Evolutionary conservation across 1,140 invertebrate genomes (phyloP), one percentile per base, ranked within the genome.

Genomic region (Metopolophium dirhodum): DNA sequence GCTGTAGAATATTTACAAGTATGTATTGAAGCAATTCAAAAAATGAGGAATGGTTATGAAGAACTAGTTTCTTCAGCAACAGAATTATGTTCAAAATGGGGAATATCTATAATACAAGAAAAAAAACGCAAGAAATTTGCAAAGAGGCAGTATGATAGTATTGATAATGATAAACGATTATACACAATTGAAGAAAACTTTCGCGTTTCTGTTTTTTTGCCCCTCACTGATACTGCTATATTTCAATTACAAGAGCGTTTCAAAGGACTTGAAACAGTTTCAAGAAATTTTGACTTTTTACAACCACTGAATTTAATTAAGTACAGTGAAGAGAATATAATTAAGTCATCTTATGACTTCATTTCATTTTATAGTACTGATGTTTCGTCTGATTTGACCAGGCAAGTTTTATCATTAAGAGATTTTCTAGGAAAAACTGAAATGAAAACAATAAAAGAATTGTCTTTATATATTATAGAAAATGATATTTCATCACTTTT

Each of bases 81-180:
- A 37, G n/a, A 49, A 30, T 20, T 87, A 47, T 49, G 85, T 49
- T 26, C 45, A 47, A 87, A 45, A 49, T 87, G 85, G 85, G 30
- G 30, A 87, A 87, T 87, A 87, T 37, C 37, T 37, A 37, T 37
- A 37, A 37, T 37, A 37, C 37, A 37, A 37, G 37, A 37, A 37
- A 37, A 49, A 49, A 87, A 87, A 87, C 45, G 85, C 1, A 49
- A 87, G 9, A 87, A 30, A 47, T 87, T 47, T 47, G 7, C 45
- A n/a, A n/a, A 47, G 20, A 87, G 7, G 30, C n/a, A 47, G 3
- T n/a, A 47, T 49, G 85, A 47, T 47, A 35, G 20, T n/a, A 41
- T 87, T 87, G 85, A 87, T 87, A 30, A 35, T 87, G 85, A 87
- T 49, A 26, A 45, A n/a, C 45, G 85, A 87, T 49, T 87, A 30